Conservation (phyloP, 1,140 invertebrate genomes). For the Diorhabda elongata region DNA sequence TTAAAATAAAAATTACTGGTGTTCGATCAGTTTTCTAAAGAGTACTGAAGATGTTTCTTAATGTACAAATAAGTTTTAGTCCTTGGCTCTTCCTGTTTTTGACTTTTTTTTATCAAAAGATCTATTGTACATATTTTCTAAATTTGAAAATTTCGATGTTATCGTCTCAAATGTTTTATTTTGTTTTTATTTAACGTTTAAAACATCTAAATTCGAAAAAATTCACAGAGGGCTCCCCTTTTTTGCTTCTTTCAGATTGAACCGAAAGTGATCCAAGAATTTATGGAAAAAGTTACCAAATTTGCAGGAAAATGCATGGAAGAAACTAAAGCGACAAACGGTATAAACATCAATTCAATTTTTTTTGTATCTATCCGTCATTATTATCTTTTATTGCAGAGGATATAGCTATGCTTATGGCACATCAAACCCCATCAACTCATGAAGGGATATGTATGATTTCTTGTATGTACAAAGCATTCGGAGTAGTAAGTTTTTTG, state of each 20-base stretch:
- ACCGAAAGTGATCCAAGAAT: not conserved
- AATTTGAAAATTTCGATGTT: conserved; percentile 1
- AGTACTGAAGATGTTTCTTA: too few species aligned
- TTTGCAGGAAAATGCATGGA: conserved; percentile 6
- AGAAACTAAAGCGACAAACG: conserved; percentile 6
- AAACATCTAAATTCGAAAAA: too few species aligned
- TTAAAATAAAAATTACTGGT: too few species aligned
- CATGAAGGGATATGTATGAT: conserved; percentile 28
- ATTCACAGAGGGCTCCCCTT: too few species aligned
- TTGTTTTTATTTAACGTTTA: not conserved
- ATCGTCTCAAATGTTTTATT: not conserved
- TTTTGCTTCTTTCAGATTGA: not conserved
- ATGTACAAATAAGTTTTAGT: too few species aligned
- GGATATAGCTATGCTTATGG: conserved; percentile 22
- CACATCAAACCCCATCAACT: conserved; percentile 16
- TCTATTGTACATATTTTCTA: not conserved
- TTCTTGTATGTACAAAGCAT: conserved; percentile 24
- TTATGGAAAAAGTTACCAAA: conserved; percentile 10
- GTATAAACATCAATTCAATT: not conserved
- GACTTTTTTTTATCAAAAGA: too few species aligned
- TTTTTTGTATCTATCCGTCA: not conserved
- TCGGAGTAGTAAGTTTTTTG: conserved; percentile 21
- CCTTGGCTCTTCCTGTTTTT: too few species aligned
- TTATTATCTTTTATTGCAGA: conserved; percentile 14
- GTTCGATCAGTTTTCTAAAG: too few species aligned